Evolutionary conservation across 1,140 invertebrate species (phyloP), one percentile per base, ranked within the genome.

Genomic region (Gonioctena quinquepunctata): DNA sequence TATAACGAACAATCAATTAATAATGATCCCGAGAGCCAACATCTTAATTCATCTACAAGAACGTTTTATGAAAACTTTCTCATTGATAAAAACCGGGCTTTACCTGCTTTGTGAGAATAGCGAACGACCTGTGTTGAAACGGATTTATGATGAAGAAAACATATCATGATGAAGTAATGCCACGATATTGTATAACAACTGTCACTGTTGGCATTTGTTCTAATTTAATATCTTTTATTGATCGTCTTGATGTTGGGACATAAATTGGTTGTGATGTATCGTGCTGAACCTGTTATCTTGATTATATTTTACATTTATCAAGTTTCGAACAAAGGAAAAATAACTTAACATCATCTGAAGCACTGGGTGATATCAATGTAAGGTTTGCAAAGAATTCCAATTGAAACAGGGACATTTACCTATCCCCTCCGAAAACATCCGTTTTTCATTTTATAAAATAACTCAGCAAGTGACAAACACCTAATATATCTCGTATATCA

Each of bases 1-100:
- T 69, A 66, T 52, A 75, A 72, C 54, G 50, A 56, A 33, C 64
- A 61, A 66, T 65, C 67, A 72, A 75, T 75, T 75, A 75, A 75
- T 75, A 75, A 72, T 66, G 62, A 71, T 66, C 61, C 26, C 59
- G 60, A 42, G 33, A 42, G 13, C 7, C 33, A 71, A 71, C 64
- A 49, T 71, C 69, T 71, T 67, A 59, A n/a, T 59, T 59, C 56
- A 26, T 59, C 11, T 59, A 59, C n/a, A 3, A n/a, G 25, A 59
- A 25, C 7, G 56, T 59, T 59, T 23, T 59, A 59, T 25, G 7
- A n/a, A 42, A 42, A 42, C 11, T 42, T 42, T 42, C 33, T 42
- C 33, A n/a, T 13, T 42, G 33, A 42, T 42, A 42, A 42, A 42
- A 42, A 42, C 33, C 19, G 54, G 42, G 28, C 42, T 64, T 42